A percentile compares a stretch with the other conserved stretches of the same genome.
phyloP scores from a whole-genome alignment of 2,888 invertebrate species.

The Tipula helvola region DNA sequence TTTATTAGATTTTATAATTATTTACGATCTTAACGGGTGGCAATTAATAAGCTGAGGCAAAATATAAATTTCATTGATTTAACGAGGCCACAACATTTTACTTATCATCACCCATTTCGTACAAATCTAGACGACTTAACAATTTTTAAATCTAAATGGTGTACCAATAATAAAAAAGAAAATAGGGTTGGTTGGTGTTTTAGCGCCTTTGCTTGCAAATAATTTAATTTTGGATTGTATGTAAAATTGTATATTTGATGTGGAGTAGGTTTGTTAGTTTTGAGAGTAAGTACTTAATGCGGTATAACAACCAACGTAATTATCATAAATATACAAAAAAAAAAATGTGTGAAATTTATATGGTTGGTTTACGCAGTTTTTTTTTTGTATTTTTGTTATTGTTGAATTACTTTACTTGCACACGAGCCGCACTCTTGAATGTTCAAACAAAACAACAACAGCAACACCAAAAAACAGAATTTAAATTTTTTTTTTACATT shows the following conservation, averaged over 20 bases:
- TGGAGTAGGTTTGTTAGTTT: background rate
- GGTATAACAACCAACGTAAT: background rate
- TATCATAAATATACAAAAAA: background rate
- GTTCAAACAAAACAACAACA: background rate
- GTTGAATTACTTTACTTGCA: background rate
- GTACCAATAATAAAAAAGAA: background rate
- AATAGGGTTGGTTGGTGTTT: background rate
- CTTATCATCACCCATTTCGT: background rate
- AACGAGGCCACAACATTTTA: background rate
- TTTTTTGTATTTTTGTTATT: background rate
- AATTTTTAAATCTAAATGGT: background rate
- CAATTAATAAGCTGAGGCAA: background rate
- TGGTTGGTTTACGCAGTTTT: background rate
- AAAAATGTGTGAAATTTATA: background rate
- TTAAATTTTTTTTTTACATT: background rate
- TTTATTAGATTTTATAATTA: background rate
- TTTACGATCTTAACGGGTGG: background rate
- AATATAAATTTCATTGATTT: no score
- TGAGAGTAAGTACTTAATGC: background rate
- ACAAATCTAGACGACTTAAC: background rate
- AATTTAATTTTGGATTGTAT: background rate
- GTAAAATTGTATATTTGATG: background rate
- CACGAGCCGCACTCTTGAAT: background rate
- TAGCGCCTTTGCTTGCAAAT: background rate
- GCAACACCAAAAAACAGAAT: no score